Conservation (phyloP, 2,888 invertebrate genomes). For the Agapostemon virescens region DNA sequence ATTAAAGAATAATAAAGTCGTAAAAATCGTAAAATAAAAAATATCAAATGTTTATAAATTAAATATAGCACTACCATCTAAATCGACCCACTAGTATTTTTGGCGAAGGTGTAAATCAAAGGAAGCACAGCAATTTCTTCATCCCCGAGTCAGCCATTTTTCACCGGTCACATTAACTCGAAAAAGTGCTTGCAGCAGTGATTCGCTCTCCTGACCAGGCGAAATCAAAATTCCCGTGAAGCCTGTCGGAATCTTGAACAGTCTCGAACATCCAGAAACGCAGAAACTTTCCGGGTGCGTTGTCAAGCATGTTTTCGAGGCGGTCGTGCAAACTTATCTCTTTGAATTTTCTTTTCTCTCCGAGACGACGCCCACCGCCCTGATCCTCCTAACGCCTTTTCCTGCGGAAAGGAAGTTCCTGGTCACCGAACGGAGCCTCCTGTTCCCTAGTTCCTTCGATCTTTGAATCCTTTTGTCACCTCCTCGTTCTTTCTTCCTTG, state of each 20-base stretch:
- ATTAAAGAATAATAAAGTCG: not conserved
- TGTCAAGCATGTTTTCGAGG: constrained; percentile 16
- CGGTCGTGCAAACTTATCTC: constrained; percentile 25
- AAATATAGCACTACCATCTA: not conserved
- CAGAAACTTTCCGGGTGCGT: not conserved
- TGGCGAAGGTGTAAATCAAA: not conserved
- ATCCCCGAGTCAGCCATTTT: too few relatives aligned
- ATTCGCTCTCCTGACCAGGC: not conserved
- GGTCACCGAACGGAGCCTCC: not conserved
- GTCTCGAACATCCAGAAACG: not conserved
- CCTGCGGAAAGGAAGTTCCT: not conserved
- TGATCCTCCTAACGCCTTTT: not conserved
- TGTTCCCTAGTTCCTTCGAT: not conserved
- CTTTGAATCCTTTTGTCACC: constrained; percentile 18
- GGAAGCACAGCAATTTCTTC: not conserved
- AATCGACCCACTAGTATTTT: not conserved
- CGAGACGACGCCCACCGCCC: not conserved
- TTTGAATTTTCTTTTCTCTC: constrained; percentile 26
- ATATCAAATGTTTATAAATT: too few relatives aligned
- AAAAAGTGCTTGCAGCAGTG: not conserved
- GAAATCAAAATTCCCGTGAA: constrained; percentile 43
- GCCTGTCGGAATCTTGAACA: not conserved
- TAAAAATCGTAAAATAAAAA: too few relatives aligned
- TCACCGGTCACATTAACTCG: not conserved
- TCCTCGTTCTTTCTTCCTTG: not conserved